Base-by-base conservation (phyloP, 2,797 vertebrate species). In the Malacoctenus gilli region DNA sequence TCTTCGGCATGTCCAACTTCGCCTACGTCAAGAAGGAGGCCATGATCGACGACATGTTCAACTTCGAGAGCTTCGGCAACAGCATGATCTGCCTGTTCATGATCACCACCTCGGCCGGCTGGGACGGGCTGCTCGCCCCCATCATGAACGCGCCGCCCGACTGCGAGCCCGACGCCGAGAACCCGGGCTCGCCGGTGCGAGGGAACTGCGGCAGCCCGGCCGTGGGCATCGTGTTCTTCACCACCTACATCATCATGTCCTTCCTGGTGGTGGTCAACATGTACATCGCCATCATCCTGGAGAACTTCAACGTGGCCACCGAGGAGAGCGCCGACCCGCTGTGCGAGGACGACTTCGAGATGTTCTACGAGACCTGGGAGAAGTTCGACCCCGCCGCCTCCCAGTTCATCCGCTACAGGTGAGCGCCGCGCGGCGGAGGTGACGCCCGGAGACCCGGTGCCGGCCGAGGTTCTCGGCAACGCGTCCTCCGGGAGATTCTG, bases 341-440 rank as follows among this genome's bases (percentile, higher is more conserved):
- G 1, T 91, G 94, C 0, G 96, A 98, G 66, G 95, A 97, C 0
- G 96, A 99, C 84, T 97, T 98, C 0, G 96, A 98, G 60, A 97
- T 98, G 96, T 98, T 98, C 70, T 98, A 96, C 0, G 95, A 98
- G 80, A 97, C 91, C 0, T 99, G 96, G 97, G 95, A 99, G 89
- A 99, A 96, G 82, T 99, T 98, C 0, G 97, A 99, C 70, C 94
- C 94, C 0, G 90, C 93, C 0, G 96, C 95, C n/a, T 95, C 96
- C 0, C 96, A 97, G 79, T 99, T 96, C 73, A 94, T 99, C 0
- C 84, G 85, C 0, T 98, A 96, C 80, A 84, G 82, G 87, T 83
- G 40, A 70, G 48, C n/a, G n/a, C n/a, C n/a, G n/a, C n/a, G n/a
- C n/a, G n/a, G n/a, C n/a, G n/a, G n/a, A n/a, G n/a, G n/a, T n/a